phyloP scores from a whole-genome alignment of 2,888 invertebrate species.

The Acrocyrtus sp. region DNA sequence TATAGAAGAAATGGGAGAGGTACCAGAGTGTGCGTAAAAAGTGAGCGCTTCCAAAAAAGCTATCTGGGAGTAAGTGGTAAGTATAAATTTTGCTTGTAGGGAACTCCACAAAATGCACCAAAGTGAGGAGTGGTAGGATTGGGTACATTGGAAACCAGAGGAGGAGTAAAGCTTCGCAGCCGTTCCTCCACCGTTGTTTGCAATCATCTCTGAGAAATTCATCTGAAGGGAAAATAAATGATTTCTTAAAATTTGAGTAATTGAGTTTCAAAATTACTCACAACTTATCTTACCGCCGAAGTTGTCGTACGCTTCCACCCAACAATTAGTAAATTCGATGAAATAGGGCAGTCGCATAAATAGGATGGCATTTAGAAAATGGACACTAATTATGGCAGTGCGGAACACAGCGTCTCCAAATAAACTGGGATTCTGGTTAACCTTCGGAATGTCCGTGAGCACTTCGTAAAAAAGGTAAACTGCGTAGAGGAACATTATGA shows the following conservation, averaged over 20 bases:
- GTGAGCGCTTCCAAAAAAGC: no score
- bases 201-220: no score
- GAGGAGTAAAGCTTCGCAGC: no score
- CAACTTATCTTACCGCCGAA: conserved; percentile 28
- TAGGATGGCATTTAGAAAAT: background rate
- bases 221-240: no score
- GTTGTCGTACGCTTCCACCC: background rate
- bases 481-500: background rate
- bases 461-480: conserved; percentile 12
- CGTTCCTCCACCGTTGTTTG: no score
- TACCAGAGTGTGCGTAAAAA: no score
- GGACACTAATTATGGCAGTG: background rate
- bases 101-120: conserved; percentile 21
- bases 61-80: background rate
- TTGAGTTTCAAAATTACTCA: no score
- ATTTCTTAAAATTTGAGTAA: no score
- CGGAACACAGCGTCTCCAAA: conserved; percentile 21
- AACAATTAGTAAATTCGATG: conserved; percentile 14
- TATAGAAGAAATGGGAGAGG: background rate
- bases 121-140: background rate
- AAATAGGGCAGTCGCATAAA: background rate
- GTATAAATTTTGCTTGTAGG: conserved; percentile 12
- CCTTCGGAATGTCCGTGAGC: background rate
- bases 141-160: background rate
- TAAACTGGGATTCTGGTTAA: conserved; percentile 1